Evolutionary conservation across 35 echinoderm and acorn worm genomes (phyloP).

Genomic region (Ophiothrix spiculata): DNA sequence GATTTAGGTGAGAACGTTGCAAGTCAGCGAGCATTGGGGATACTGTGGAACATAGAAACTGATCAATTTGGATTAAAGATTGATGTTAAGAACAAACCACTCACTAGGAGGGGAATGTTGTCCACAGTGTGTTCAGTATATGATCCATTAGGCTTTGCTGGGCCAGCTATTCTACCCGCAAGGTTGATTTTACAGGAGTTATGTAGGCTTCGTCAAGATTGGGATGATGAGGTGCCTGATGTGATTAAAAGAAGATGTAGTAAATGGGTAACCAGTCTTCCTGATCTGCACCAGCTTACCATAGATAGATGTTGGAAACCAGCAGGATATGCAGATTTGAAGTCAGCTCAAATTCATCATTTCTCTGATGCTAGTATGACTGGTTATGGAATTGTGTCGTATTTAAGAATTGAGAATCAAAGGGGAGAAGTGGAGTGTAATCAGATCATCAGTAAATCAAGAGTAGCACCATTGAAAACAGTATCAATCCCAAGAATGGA

Average conservation of each 20-base stretch:
- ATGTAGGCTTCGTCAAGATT: slow-evolving; percentile 20
- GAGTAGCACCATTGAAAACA: slow-evolving; percentile 50
- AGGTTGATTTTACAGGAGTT: slow-evolving; percentile 54
- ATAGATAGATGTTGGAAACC: too few species aligned
- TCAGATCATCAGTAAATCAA: slow-evolving; percentile 33
- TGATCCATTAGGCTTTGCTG: too few species aligned
- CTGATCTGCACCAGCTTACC: too few species aligned
- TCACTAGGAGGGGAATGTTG: too few species aligned
- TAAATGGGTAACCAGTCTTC: slow-evolving; percentile 41
- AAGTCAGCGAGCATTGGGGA: too few species aligned
- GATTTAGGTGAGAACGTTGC: too few species aligned
- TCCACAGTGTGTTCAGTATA: too few species aligned
- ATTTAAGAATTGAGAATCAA: slow-evolving; percentile 28
- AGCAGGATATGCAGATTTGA: slow-evolving; percentile 34
- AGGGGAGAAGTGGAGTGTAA: slow-evolving; percentile 22
- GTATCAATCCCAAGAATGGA: slow-evolving; percentile 25
- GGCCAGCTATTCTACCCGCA: too few species aligned
- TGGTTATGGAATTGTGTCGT: slow-evolving; percentile 34
- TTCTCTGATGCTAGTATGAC: slow-evolving; percentile 32
- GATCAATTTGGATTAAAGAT: too few species aligned
- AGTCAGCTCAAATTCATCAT: slow-evolving; percentile 39
- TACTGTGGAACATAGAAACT: too few species aligned
- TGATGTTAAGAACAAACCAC: too few species aligned
- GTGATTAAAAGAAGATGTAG: slow-evolving; percentile 10
- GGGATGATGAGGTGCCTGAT: slow-evolving; percentile 46